Evolutionary conservation across 2,888 invertebrate genomes (phyloP).

Genomic region (Ditula angustiorana): DNA sequence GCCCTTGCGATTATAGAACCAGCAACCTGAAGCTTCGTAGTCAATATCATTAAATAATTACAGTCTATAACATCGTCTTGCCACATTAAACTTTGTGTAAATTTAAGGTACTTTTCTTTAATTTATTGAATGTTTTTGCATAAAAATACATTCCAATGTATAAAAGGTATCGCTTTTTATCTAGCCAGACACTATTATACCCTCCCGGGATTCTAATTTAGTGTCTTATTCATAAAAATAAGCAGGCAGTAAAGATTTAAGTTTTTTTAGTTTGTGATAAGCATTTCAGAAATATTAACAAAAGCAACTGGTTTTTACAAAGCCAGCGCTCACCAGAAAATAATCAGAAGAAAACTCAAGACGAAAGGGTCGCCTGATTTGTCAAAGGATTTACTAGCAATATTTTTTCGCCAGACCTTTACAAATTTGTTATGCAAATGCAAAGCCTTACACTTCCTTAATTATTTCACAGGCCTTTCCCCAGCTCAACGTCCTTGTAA

Average conservation of each 20-base stretch:
- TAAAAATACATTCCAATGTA: too few species aligned
- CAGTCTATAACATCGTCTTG: too few species aligned
- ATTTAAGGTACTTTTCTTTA: too few species aligned
- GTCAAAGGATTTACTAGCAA: slow-evolving; percentile 68
- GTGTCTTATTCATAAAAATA: neutral
- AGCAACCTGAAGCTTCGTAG: too few species aligned
- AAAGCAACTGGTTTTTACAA: slow-evolving; percentile 18
- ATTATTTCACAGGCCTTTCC: slow-evolving; percentile 74
- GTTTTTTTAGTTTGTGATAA: neutral
- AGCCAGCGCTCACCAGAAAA: slow-evolving; percentile 25
- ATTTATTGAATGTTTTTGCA: too few species aligned
- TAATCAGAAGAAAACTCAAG: slow-evolving; percentile 35
- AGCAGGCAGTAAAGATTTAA: neutral
- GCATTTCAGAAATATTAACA: slow-evolving; percentile 16
- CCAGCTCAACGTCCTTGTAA: slow-evolving; percentile 67
- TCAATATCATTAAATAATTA: too few species aligned
- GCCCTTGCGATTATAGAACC: too few species aligned
- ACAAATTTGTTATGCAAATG: slow-evolving; percentile 77
- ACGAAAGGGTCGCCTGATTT: slow-evolving; percentile 56
- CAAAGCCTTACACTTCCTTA: slow-evolving; percentile 76
- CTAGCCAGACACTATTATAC: neutral
- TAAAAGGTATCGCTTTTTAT: too few species aligned
- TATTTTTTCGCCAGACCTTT: slow-evolving; percentile 64
- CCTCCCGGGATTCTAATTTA: neutral
- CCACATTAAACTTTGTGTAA: too few species aligned